Conservation (phyloP, 2,888 invertebrate species). For the Prosapia bicincta region DNA sequence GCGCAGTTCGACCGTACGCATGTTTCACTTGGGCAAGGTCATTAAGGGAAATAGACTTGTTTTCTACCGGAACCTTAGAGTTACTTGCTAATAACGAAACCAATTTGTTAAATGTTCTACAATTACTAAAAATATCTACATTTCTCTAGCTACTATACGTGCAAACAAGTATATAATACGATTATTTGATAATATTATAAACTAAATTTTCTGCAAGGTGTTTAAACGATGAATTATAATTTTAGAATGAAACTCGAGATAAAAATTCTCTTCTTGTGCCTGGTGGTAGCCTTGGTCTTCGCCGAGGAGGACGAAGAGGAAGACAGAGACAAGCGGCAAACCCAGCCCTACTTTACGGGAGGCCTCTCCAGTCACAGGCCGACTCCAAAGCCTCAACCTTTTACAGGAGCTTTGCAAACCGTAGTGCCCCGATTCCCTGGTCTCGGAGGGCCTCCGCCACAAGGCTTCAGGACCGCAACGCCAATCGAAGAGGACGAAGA, state of each 20-base stretch:
- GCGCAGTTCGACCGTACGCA: too few species aligned
- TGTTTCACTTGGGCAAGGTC: too few species aligned
- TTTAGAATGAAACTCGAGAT: slow-evolving; percentile 17
- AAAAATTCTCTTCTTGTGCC: slow-evolving; percentile 13
- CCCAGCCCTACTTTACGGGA: slow-evolving; percentile 35
- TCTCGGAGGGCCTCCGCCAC: slow-evolving; percentile 32
- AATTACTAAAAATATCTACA: too few species aligned
- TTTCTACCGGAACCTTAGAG: too few species aligned
- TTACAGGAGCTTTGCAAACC: slow-evolving; percentile 27
- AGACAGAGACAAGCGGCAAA: slow-evolving; percentile 37
- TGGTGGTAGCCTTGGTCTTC: slow-evolving; percentile 16
- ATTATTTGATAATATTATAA: too few species aligned
- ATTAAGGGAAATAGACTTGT: too few species aligned
- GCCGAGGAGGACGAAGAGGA: slow-evolving; percentile 23
- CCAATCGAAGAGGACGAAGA: slow-evolving; percentile 39
- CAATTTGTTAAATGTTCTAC: too few species aligned
- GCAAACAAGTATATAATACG: too few species aligned
- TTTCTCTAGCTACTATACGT: too few species aligned
- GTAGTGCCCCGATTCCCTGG: slow-evolving; percentile 16
- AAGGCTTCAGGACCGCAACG: slow-evolving; percentile 40
- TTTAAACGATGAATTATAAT: neutral
- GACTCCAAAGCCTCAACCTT: slow-evolving; percentile 23
- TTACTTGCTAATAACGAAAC: too few species aligned
- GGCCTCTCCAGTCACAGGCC: slow-evolving; percentile 23
- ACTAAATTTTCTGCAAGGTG: too few species aligned